Evolutionary conservation across 2,113 vertebrate genomes (phyloP).

Genomic region (Cryptoleucopteryx plumbea): DNA sequence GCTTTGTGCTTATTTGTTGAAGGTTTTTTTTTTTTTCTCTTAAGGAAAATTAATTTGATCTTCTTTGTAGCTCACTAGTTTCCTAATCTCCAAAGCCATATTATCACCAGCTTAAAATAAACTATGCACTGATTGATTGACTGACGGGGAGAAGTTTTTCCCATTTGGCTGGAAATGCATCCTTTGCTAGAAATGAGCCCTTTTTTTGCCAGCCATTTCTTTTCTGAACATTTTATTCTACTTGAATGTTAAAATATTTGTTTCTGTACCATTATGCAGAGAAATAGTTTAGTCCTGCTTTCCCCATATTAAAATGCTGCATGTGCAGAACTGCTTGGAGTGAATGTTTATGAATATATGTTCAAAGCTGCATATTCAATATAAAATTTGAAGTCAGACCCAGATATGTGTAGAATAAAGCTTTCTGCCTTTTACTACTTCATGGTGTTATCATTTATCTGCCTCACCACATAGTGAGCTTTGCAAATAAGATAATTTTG

Average conservation of each 20-base stretch:
- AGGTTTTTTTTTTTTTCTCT: neutral
- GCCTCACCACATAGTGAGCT: slow-evolving; percentile 28
- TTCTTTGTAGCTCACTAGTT: neutral
- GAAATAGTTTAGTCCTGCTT: slow-evolving; percentile 17
- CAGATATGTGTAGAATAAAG: slow-evolving; percentile 31
- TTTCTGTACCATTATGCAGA: slow-evolving; percentile 28
- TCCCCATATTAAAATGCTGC: slow-evolving; percentile 37
- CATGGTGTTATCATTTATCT: slow-evolving; percentile 55
- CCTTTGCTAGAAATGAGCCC: neutral
- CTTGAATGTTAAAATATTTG: slow-evolving; percentile 45
- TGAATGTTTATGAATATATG: slow-evolving; percentile 39
- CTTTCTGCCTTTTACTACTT: slow-evolving; percentile 37
- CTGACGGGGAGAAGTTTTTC: neutral
- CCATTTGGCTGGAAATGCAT: slow-evolving; percentile 7
- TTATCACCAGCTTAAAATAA: neutral
- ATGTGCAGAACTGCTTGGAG: slow-evolving; percentile 22
- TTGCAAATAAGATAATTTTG: slow-evolving; percentile 68
- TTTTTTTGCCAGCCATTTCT: slow-evolving; percentile 9
- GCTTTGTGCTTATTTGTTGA: neutral
- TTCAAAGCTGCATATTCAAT: slow-evolving; percentile 52
- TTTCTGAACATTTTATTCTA: slow-evolving; percentile 5
- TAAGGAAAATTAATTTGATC: neutral
- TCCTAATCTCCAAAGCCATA: slow-evolving; percentile 14
- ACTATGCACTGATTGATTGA: neutral
- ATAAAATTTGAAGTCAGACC: slow-evolving; percentile 21